Base-by-base conservation (phyloP, 1,140 invertebrate genomes). In the Prorops nasuta region DNA sequence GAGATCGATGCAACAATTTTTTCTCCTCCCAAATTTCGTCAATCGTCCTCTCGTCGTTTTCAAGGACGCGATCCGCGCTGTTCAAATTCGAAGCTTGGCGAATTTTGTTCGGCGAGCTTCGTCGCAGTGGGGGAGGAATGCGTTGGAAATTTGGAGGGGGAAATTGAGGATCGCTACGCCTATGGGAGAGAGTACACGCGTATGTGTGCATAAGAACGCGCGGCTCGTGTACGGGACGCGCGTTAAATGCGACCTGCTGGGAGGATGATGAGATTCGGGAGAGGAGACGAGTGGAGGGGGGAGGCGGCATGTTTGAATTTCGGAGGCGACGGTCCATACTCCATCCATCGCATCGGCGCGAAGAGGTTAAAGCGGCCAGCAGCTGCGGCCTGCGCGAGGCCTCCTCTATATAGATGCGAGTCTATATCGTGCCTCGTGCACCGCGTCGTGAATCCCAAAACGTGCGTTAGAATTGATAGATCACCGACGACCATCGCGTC, bases 361-460 rank as follows among this genome's bases (percentile, higher is more conserved):
- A 20, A 31, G 32, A 16, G 22, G 24, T 14, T 44, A 20, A 31
- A 32, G 12, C 18, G 14, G 16, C 20, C 51, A 36, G 38, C 46
- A 49, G 17, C 46, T 36, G 32, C 18, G 16, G 48, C 42, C 46
- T 43, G 51, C 46, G 37, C 24, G 10, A 28, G 24, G 10, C 10
- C 24, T 4, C 4, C 24, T 28, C 24, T 28, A n/a, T n/a, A n/a
- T n/a, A n/a, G n/a, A n/a, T n/a, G n/a, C n/a, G n/a, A n/a, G 44
- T 35, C 22, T 34, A 22, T 14, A 31, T 32, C 22, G 10, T 54
- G 35, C 51, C 43, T 28, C 35, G 28, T 28, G 49, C 38, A 54
- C 45, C 58, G 54, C 51, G 44, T 43, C 52, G 48, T 66, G 66
- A 54, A 70, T 68, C 61, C 58, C 60, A 67, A 68, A 66, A 44